Percentiles rank a stretch among this genome's conserved stretches.
Evolutionary conservation across 2,113 vertebrate species (phyloP).

Genomic region (Pangasianodon hypophthalmus): DNA sequence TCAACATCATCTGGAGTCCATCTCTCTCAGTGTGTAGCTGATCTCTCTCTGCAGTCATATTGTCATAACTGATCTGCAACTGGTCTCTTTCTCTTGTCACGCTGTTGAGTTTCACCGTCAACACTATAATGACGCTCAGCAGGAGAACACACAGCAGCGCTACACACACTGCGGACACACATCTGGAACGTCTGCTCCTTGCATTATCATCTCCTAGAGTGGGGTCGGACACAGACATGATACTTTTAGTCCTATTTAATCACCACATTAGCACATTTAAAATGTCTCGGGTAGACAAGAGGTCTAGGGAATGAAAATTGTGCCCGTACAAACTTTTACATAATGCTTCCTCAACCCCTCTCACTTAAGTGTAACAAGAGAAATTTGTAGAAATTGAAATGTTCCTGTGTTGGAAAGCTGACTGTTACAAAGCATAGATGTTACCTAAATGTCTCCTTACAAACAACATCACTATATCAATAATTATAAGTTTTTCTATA

Average conservation of each 20-base stretch:
- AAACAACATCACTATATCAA: background rate
- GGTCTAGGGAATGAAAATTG: background rate
- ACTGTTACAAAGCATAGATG: background rate
- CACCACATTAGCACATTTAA: background rate
- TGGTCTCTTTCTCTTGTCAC: conserved; percentile 10
- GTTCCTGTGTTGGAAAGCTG: background rate
- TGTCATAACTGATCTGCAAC: background rate
- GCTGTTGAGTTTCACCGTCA: background rate
- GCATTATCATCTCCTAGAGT: background rate
- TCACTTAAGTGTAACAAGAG: background rate
- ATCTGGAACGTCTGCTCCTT: background rate
- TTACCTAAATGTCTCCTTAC: background rate
- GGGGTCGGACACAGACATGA: background rate
- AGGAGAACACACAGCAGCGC: background rate
- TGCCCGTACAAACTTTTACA: background rate
- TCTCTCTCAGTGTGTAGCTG: background rate
- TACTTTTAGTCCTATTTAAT: background rate
- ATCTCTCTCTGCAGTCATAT: background rate
- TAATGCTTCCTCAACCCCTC: background rate
- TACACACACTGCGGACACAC: background rate
- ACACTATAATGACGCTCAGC: background rate
- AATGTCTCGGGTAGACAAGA: background rate
- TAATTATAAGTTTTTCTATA: background rate
- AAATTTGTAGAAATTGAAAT: background rate
- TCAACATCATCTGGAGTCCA: background rate